phyloP scores from a whole-genome alignment of 2,797 vertebrate genomes.

The Sardinella longiceps region DNA sequence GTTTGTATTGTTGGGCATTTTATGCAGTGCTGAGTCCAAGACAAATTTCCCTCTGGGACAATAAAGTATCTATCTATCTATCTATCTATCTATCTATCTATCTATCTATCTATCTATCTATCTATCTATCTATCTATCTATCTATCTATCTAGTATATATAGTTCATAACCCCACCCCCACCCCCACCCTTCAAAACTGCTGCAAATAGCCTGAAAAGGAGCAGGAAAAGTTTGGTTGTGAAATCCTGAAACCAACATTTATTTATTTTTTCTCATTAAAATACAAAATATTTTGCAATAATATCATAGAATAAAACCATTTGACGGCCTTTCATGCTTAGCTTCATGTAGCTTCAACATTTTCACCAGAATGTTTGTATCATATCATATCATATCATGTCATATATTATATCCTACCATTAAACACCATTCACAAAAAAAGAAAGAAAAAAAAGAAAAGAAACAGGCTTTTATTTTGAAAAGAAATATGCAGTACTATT shows the following conservation, averaged over 20 bases:
- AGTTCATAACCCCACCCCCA: too few species aligned
- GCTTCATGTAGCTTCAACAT: conserved; percentile 80
- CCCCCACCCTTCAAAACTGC: too few species aligned
- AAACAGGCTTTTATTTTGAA: conserved; percentile 59
- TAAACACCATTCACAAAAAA: conserved; percentile 62
- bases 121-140: too few species aligned
- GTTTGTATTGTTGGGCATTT: too few species aligned
- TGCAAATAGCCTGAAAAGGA: conserved; percentile 6
- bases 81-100: too few species aligned
- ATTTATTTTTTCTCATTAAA: conserved; percentile 88
- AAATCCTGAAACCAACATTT: conserved; percentile 94
- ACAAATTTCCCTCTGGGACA: too few species aligned
- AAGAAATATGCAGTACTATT: conserved; percentile 62
- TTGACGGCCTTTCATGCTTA: conserved; percentile 87
- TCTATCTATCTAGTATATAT: too few species aligned
- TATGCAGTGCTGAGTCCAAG: too few species aligned
- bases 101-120: too few species aligned
- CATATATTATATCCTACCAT: conserved; percentile 68
- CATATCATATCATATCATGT: conserved; percentile 63
- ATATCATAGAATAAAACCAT: conserved; percentile 85
- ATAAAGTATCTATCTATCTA: too few species aligned
- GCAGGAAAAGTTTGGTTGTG: conserved; percentile 55
- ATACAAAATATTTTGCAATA: conserved; percentile 93
- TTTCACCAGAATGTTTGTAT: conserved; percentile 71
- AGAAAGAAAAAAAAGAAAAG: conserved; percentile 6